Evolutionary conservation across 2,797 vertebrate species (phyloP).

Genomic region (Falco columbarius): DNA sequence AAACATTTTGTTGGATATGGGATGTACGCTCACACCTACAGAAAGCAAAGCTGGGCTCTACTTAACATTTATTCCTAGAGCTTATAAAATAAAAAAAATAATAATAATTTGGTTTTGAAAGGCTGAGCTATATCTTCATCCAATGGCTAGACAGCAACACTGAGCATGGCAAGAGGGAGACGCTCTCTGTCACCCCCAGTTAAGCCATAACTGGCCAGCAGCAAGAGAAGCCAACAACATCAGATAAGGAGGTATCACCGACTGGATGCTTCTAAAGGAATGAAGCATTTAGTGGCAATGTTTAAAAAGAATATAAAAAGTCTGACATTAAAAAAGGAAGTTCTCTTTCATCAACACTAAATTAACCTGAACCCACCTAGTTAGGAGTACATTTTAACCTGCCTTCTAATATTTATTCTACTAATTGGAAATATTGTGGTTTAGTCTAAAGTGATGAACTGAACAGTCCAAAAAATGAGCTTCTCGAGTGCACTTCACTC

Average conservation of each 20-base stretch:
- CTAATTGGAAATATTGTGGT: background rate
- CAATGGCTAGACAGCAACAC: rapidly evolving
- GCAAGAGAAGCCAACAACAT: background rate
- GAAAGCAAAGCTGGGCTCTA: background rate
- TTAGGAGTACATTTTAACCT: background rate
- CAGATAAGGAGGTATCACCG: background rate
- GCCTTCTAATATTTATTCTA: background rate
- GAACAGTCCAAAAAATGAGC: background rate
- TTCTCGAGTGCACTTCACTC: background rate
- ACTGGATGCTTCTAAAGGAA: background rate
- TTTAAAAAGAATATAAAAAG: background rate
- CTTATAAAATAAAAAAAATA: background rate
- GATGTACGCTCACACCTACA: background rate
- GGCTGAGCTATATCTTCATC: background rate
- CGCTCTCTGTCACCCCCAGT: background rate
- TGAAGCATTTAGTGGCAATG: background rate
- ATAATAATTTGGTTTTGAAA: background rate
- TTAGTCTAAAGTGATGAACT: background rate
- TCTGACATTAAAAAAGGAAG: background rate
- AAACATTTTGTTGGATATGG: background rate
- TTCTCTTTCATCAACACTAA: background rate
- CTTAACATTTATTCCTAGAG: background rate
- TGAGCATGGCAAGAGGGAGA: background rate
- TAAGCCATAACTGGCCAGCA: no score
- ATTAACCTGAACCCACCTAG: background rate